Percentiles rank a stretch among this genome's conserved stretches.
These are phyloP conservation scores for Aphodius sticticus DNA, from an alignment of 2,888 invertebrate genomes.

Conservation along the genomic window DNA sequence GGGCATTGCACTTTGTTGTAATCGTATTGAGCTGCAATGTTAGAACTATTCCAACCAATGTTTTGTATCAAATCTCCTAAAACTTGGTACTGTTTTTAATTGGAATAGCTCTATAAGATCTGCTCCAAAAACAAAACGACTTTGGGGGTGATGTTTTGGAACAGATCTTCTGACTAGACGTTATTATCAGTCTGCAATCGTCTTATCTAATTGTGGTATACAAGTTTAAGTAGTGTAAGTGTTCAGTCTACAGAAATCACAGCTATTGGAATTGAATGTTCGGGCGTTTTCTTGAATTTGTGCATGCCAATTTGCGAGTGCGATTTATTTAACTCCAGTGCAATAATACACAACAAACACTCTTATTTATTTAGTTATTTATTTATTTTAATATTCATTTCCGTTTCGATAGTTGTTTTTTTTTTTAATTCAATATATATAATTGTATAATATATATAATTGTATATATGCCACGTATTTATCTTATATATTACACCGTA, in stretches of 20 bases:
- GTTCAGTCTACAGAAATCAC: constrained; percentile 74
- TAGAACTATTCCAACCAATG: background rate
- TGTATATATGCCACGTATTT: background rate
- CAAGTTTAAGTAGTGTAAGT: constrained; percentile 46
- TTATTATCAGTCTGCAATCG: constrained; percentile 52
- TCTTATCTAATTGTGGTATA: constrained; percentile 39
- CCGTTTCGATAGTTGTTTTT: background rate
- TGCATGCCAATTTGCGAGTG: constrained; percentile 7
- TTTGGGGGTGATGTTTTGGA: background rate
- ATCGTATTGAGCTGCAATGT: constrained; percentile 50
- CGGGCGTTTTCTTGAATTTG: constrained; percentile 47
- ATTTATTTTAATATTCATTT: background rate
- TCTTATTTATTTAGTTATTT: background rate
- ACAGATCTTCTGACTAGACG: constrained; percentile 51
- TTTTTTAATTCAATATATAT: background rate
- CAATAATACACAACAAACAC: background rate
- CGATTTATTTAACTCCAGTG: background rate
- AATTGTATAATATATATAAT: background rate
- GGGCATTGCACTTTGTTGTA: constrained; percentile 52
- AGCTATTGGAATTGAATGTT: constrained; percentile 63
- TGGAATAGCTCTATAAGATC: constrained; percentile 19
- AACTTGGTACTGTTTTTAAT: background rate
- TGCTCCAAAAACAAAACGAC: background rate
- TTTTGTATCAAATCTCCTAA: background rate
- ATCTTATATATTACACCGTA: background rate